These are phyloP conservation scores for Ormyrus labotus DNA, from an alignment of 2,888 invertebrate species.

Conservation along the genomic window DNA sequence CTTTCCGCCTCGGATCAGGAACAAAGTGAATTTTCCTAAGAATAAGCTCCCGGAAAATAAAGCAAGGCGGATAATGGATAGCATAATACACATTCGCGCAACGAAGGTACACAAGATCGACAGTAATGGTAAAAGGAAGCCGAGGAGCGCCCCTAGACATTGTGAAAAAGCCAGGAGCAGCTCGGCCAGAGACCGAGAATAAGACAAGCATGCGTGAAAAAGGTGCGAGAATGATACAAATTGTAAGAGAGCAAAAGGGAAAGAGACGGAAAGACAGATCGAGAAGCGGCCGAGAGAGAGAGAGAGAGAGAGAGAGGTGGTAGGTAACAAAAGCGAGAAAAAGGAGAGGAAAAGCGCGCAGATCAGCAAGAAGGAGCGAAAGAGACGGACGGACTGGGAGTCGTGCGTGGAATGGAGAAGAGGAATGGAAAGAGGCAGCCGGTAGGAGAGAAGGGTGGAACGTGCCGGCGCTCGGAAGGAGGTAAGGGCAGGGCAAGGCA, in stretches of 20 bases:
- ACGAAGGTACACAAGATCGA: constrained; percentile 25
- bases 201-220: constrained; percentile 51
- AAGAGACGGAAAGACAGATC: background rate
- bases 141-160: background rate
- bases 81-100: background rate
- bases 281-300: background rate
- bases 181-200: constrained; percentile 26
- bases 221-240: constrained; percentile 57
- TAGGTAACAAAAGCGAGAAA: constrained; percentile 6
- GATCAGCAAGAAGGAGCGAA: constrained; percentile 7
- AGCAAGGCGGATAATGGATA: background rate
- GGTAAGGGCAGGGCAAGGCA: constrained; percentile 45
- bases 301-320: constrained; percentile 9
- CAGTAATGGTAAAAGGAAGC: constrained; percentile 24
- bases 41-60: background rate
- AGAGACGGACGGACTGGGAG: constrained; percentile 13
- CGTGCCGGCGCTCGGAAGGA: constrained; percentile 39
- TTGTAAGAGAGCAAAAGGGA: constrained; percentile 54
- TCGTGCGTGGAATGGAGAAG: constrained; percentile 43
- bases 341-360: constrained; percentile 1
- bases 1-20: background rate
- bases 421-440: constrained; percentile 38
- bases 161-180: constrained; percentile 21
- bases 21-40: background rate
- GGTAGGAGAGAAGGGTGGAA: constrained; percentile 35